phyloP scores from a whole-genome alignment of 2,113 vertebrate species.

The Castor canadensis region DNA sequence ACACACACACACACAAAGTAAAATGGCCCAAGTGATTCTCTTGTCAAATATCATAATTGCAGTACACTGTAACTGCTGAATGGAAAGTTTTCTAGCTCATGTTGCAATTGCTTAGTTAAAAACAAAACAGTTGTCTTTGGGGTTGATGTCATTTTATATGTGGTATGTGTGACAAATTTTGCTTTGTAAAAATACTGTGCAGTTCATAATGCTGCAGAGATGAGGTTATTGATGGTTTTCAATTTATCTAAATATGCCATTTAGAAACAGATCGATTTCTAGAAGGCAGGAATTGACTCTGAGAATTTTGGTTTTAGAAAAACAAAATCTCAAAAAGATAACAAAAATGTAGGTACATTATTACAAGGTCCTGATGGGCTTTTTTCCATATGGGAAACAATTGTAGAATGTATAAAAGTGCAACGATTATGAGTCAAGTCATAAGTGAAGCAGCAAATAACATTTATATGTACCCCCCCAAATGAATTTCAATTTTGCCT shows the following conservation, averaged over 20 bases:
- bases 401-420: neutral
- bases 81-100: constrained; percentile 76
- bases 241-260: neutral
- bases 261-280: neutral
- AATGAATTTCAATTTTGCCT: neutral
- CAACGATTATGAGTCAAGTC: neutral
- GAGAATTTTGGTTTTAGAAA: neutral
- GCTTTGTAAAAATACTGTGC: constrained; percentile 66
- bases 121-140: constrained; percentile 66
- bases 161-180: constrained; percentile 73
- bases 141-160: constrained; percentile 75
- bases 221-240: neutral
- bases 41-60: constrained; percentile 75
- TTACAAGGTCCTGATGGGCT: neutral
- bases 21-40: neutral
- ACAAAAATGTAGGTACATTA: neutral
- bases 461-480: neutral
- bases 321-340: neutral
- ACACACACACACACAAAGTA: no score
- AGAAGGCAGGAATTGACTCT: neutral
- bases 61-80: constrained; percentile 69
- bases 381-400: neutral
- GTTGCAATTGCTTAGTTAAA: constrained; percentile 73
- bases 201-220: constrained; percentile 40
- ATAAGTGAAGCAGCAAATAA: neutral